Evolutionary conservation across 1,140 invertebrate genomes (phyloP).

Genomic region (Drusus annulatus): DNA sequence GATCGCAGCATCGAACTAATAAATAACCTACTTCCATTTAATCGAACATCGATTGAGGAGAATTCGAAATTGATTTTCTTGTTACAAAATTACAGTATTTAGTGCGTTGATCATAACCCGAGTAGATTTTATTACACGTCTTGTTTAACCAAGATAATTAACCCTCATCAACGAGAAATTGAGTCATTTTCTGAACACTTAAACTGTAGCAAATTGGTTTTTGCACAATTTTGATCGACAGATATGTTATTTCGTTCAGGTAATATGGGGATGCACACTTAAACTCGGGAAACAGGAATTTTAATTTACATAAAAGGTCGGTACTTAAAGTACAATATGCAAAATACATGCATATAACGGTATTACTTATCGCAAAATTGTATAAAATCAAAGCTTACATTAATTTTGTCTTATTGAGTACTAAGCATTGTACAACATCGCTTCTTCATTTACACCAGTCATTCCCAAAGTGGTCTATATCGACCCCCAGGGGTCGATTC

Average conservation of each 20-base stretch:
- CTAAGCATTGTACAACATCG: too few relatives aligned
- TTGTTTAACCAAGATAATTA: slow-evolving; percentile 21
- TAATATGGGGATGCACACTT: background rate
- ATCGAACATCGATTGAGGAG: too few relatives aligned
- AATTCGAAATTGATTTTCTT: too few relatives aligned
- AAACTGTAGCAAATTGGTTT: slow-evolving; percentile 8
- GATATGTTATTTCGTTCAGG: background rate
- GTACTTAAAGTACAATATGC: background rate
- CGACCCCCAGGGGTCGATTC: too few relatives aligned
- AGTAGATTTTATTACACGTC: slow-evolving; percentile 10
- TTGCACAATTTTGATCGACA: background rate
- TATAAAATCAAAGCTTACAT: too few relatives aligned
- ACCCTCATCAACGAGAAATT: slow-evolving; percentile 11
- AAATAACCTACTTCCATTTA: too few relatives aligned
- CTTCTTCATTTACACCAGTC: too few relatives aligned
- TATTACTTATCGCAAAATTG: too few relatives aligned
- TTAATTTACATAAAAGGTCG: background rate
- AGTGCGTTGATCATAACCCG: background rate
- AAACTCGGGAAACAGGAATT: background rate
- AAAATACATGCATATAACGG: background rate
- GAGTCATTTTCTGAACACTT: slow-evolving; percentile 10
- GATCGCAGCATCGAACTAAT: too few relatives aligned
- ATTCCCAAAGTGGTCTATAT: too few relatives aligned
- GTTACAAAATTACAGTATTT: background rate
- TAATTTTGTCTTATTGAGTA: too few relatives aligned